Base-by-base conservation (phyloP, 1,140 invertebrate genomes). In the Drosophila subpulchrella region DNA sequence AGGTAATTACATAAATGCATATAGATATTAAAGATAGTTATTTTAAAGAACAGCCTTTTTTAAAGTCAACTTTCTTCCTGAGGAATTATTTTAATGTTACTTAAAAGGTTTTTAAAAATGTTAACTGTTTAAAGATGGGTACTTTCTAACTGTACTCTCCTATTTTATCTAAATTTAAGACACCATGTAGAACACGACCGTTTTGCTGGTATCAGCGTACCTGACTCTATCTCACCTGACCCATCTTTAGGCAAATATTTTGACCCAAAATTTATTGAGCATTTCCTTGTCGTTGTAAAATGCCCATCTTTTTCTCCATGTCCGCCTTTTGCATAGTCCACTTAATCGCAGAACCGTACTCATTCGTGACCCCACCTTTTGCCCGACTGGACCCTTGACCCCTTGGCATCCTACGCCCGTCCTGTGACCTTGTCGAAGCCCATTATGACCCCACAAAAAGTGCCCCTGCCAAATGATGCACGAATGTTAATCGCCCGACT, bases 381-480 rank as follows among this genome's bases (percentile, higher is more conserved):
- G 51, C 15, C 17, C 12, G 8, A 5, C 24, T 11, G 1, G n/a
- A 27, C n/a, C 20, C 13, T 7, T 15, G 6, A 3, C 20, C 39
- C 32, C 32, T 10, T 34, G 7, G 32, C 7, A 34, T 34, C 8
- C 10, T 34, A 10, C 32, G 10, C 13, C 6, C 5, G 7, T n/a
- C 7, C 24, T 62, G 24, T 62, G 63, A 62, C 58, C 44, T 53
- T 44, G 32, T 24, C 15, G 32, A 34, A 53, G 15, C 48, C 27
- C 48, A 50, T 32, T 50, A 32, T 2, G 20, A 11, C 4, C 12
- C 20, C 12, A 32, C 10, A 32, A 24, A 13, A 12, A 56, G 39
- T 15, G 65, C 10, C 10, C 65, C 10, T 70, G 67, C 65, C 67
- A 71, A 71, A 71, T 71, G 67, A 70, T 70, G 67, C 65, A 71